A percentile compares a stretch with the other conserved stretches of the same genome.
These are phyloP conservation scores for Coelopa frigida DNA, from an alignment of 1,140 invertebrate genomes.

Conservation along the genomic window DNA sequence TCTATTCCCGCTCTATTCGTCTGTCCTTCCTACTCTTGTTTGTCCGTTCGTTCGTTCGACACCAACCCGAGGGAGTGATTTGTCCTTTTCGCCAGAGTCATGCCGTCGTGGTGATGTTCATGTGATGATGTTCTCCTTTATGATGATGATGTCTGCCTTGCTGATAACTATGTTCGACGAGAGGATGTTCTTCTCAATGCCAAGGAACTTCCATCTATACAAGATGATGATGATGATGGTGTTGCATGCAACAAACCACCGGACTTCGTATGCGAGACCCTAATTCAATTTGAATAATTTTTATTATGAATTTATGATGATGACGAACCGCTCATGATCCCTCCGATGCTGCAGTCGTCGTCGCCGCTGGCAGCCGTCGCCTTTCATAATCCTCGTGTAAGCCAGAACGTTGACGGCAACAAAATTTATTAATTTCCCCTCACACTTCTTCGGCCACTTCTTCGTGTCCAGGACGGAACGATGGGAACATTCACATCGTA, in stretches of 20 bases:
- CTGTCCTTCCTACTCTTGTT: neutral
- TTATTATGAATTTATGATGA: constrained; percentile 44
- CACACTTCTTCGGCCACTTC: constrained; percentile 9
- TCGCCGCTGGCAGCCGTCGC: neutral
- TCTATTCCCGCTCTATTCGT: neutral
- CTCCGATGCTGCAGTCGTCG: constrained; percentile 12
- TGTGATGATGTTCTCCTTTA: constrained; percentile 8
- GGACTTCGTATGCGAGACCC: constrained; percentile 9
- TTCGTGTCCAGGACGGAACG: neutral
- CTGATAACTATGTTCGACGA: too few relatives aligned
- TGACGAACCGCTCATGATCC: too few relatives aligned
- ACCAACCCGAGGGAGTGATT: constrained; percentile 42
- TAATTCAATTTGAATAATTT: constrained; percentile 39
- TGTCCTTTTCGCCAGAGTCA: constrained; percentile 27
- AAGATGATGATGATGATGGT: constrained; percentile 41
- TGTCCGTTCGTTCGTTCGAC: constrained; percentile 9
- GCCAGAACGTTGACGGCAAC: constrained; percentile 35
- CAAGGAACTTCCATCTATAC: constrained; percentile 23
- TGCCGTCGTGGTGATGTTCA: neutral
- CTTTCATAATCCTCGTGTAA: constrained; percentile 41
- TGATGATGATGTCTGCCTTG: neutral
- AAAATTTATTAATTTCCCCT: constrained; percentile 43
- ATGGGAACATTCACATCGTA: constrained; percentile 17
- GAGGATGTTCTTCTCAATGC: neutral
- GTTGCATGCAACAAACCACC: constrained; percentile 10